Conservation (phyloP, 2,888 invertebrate genomes). For the Syrista parreyssii region DNA sequence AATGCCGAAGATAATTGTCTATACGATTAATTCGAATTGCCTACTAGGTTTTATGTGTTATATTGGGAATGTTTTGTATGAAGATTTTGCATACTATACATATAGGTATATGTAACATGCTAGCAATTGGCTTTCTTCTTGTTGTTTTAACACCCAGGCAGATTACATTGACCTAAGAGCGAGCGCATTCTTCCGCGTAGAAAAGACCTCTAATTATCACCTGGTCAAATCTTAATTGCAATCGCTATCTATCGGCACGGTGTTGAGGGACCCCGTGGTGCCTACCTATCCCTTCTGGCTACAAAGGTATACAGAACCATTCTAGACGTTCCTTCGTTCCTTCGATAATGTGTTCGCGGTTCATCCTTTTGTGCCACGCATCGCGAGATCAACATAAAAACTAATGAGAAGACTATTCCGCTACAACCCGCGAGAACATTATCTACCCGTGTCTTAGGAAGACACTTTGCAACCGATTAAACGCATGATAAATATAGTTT, state of each 20-base stretch:
- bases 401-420: neutral
- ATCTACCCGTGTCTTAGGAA: neutral
- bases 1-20: too few relatives aligned
- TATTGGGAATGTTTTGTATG: neutral
- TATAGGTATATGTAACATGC: neutral
- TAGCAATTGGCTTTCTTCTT: neutral
- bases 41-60: neutral
- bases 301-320: neutral
- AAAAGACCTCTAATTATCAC: slow-evolving; percentile 5
- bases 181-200: neutral
- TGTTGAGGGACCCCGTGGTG: slow-evolving; percentile 1
- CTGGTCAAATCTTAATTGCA: slow-evolving; percentile 5
- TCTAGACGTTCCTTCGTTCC: neutral
- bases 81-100: neutral
- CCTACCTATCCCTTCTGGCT: neutral
- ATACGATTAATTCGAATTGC: neutral
- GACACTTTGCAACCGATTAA: neutral
- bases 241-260: neutral
- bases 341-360: neutral
- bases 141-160: neutral
- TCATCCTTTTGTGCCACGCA: neutral
- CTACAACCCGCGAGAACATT: neutral
- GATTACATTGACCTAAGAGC: neutral
- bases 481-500: neutral
- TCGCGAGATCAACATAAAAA: neutral